phyloP scores from a whole-genome alignment of 2,113 vertebrate genomes.

The Arenaria interpres region DNA sequence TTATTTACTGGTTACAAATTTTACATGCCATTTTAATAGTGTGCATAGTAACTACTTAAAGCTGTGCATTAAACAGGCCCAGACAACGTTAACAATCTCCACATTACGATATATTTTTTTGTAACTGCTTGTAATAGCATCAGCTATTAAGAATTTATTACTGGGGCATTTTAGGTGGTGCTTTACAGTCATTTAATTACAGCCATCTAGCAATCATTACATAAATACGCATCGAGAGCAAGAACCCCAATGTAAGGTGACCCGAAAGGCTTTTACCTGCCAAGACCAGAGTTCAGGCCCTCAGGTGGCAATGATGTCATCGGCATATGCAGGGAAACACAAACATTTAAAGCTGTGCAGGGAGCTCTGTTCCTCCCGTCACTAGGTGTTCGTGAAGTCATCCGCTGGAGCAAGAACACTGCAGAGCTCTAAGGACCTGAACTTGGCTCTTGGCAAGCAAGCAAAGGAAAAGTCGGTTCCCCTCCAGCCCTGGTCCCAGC shows the following conservation, averaged over 20 bases:
- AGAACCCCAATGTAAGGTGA: conserved; percentile 10
- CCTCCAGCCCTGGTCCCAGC: neutral
- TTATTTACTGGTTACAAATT: conserved; percentile 37
- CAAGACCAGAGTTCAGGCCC: conserved; percentile 40
- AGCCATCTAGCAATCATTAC: conserved; percentile 28
- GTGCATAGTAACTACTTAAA: conserved; percentile 31
- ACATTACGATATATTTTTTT: neutral
- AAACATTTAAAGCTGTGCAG: conserved; percentile 31
- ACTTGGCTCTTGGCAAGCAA: conserved; percentile 46
- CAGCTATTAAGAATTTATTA: conserved; percentile 62
- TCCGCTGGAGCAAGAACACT: conserved; percentile 25
- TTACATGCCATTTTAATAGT: conserved; percentile 26
- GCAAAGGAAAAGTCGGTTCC: neutral
- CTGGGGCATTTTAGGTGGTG: conserved; percentile 27
- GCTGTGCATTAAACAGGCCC: neutral
- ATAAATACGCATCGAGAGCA: conserved; percentile 13
- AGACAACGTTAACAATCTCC: conserved; percentile 44
- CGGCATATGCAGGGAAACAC: neutral
- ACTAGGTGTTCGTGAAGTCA: conserved; percentile 60
- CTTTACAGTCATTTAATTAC: conserved; percentile 56
- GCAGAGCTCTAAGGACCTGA: conserved; percentile 13
- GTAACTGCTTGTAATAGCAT: conserved; percentile 19
- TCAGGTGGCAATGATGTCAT: conserved; percentile 63
- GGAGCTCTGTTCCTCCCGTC: conserved; percentile 8
- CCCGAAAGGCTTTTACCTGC: conserved; percentile 43